Base-by-base conservation (phyloP, 1,140 invertebrate genomes). In the Lordiphosa collinella region DNA sequence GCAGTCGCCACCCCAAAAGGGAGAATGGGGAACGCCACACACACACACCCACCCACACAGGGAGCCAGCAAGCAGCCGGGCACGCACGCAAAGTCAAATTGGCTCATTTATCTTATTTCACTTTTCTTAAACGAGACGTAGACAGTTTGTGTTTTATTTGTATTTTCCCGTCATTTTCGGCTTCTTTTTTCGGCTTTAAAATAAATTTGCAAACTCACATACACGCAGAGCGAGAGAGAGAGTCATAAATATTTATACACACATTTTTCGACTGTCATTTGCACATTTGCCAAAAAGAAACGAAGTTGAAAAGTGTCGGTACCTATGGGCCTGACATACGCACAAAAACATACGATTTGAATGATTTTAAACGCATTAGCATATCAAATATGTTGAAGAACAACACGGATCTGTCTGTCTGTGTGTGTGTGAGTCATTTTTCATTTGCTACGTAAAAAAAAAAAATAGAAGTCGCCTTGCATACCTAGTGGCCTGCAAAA, bases 91-190 rank as follows among this genome's bases (percentile, higher is more conserved):
- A 68, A 73, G 63, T 74, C 51, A 74, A 80, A 80, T 79, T 79
- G 74, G 55, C 74, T 80, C 69, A 78, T 79, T 78, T 78, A 78
- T 78, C 74, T 78, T 73, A 73, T 79, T 73, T 79, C 63, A 78
- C 54, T 64, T 79, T 73, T 51, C 67, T 34, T 58, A 53, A 16
- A 53, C 34, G 10, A 40, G 16, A 18, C 16, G 25, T 8, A 51
- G 43, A 38, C 35, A 36, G 46, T 32, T 41, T 57, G 35, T 57
- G 16, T 34, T 57, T 50, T 41, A 43, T 51, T 43, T 35, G 25
- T 29, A 29, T 29, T 29, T 29, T 29, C 25, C 16, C 4, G 38
- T 44, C 38, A 14, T 34, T 36, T 35, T 49, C 18, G 47, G 29
- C 13, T 37, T 16, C 1, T 54, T 36, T 55, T 37, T 56, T 4